Base-by-base conservation (phyloP, 2,888 invertebrate species). In the Eulithis testata region DNA sequence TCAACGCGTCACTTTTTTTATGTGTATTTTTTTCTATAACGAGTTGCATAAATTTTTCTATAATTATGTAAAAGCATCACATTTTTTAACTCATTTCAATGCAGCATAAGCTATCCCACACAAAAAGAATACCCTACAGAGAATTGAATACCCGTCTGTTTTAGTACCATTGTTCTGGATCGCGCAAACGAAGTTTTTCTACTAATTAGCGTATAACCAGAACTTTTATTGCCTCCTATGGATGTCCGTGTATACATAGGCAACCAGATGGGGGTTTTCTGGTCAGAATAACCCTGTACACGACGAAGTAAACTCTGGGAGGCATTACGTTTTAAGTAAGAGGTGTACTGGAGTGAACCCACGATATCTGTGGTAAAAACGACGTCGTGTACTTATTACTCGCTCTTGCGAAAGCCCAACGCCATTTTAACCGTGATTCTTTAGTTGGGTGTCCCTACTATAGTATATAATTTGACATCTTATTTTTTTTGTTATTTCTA, bases 211-310 rank as follows among this genome's bases (percentile, higher is more conserved):
- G n/a, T 56, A 63, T 66, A 73, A 63, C 7, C 21, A 4, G 57
- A 14, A 4, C 0, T 31, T 9, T 0, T 4, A 2, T 0, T 0
- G 4, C 0, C 4, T 4, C 0, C 4, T 1, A 21, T 14, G 14
- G 71, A 79, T 77, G 85, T 84, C 84, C 79, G 76, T 79, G 71
- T 84, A 76, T 84, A 80, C 82, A 77, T 76, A 81, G 82, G 65
- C 49, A 76, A 62, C 75, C 80, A 80, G 77, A 4, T 40, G 0
- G 37, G 78, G 79, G 73, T 77, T 82, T 77, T 66, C 70, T 54
- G 65, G 60, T 40, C 11, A 3, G 40, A 75, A 56, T 69, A 75
- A 78, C 72, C 71, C 65, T 63, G 65, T 68, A n/a, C 63, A 57
- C 61, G 21, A n/a, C 11, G 54, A 12, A 21, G 21, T 60, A 40